Evolutionary conservation across 2,888 invertebrate species (phyloP).

Genomic region (Dasypolia templi): DNA sequence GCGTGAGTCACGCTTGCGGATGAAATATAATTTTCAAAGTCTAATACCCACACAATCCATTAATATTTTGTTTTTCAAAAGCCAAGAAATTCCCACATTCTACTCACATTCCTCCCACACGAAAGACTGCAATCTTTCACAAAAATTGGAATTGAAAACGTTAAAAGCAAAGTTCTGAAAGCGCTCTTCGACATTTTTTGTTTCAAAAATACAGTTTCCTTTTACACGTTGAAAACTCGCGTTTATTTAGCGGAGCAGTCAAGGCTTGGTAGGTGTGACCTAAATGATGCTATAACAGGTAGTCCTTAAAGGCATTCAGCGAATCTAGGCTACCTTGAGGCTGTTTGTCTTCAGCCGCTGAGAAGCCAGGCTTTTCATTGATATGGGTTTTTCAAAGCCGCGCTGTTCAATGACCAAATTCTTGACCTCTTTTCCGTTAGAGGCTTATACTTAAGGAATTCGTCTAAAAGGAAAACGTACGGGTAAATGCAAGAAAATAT

Average conservation of each 20-base stretch:
- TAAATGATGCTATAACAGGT: constrained; percentile 71
- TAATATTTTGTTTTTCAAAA: constrained; percentile 4
- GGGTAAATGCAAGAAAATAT: constrained; percentile 2
- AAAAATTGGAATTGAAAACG: constrained; percentile 42
- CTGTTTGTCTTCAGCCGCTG: constrained; percentile 48
- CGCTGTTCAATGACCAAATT: constrained; percentile 46
- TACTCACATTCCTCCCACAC: neutral
- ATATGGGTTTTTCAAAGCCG: constrained; percentile 45
- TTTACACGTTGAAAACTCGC: constrained; percentile 32
- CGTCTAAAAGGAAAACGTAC: constrained; percentile 2
- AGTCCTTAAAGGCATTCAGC: constrained; percentile 76
- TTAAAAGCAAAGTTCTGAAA: constrained; percentile 47
- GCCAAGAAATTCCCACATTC: constrained; percentile 1
- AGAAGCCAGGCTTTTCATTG: constrained; percentile 56
- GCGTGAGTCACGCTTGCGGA: neutral
- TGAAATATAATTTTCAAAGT: neutral
- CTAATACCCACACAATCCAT: neutral
- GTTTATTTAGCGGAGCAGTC: constrained; percentile 43
- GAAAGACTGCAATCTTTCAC: constrained; percentile 13
- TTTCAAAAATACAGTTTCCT: constrained; percentile 50
- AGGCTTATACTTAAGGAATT: constrained; percentile 14
- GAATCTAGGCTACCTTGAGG: constrained; percentile 69
- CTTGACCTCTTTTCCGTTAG: constrained; percentile 55
- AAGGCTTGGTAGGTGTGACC: constrained; percentile 72
- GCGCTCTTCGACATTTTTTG: constrained; percentile 45